phyloP scores from a whole-genome alignment of 2,888 invertebrate genomes.

The Eupsilia transversa region DNA sequence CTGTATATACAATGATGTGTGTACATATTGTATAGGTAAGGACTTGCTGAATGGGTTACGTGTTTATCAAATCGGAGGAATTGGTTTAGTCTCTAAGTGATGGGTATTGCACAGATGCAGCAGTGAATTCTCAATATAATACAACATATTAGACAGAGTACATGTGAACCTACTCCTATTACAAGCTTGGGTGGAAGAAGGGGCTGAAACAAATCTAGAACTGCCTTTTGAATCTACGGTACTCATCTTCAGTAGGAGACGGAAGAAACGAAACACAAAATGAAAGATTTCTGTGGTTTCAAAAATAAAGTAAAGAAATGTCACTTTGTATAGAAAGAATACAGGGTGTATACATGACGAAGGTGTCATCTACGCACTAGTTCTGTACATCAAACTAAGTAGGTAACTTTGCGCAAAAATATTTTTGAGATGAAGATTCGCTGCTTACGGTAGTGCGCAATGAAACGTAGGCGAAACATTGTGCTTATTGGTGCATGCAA shows the following conservation, averaged over 20 bases:
- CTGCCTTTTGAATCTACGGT: not conserved
- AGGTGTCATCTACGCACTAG: too few species aligned
- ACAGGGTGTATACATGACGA: too few species aligned
- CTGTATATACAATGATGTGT: constrained; percentile 2
- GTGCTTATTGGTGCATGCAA: too few species aligned
- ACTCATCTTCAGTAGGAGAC: too few species aligned
- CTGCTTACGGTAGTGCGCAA: too few species aligned
- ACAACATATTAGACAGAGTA: not conserved
- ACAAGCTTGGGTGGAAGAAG: not conserved
- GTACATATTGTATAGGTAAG: not conserved
- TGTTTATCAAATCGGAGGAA: not conserved
- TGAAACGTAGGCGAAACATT: too few species aligned
- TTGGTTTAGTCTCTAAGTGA: not conserved
- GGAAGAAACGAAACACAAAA: not conserved
- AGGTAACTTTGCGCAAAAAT: too few species aligned
- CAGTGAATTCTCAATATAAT: not conserved
- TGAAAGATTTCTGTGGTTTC: not conserved
- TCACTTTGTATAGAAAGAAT: not conserved
- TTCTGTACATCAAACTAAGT: too few species aligned
- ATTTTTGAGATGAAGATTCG: too few species aligned
- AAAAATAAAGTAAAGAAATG: not conserved
- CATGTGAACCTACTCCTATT: not conserved
- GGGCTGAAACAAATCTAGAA: not conserved
- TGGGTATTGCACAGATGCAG: not conserved
- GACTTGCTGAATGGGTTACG: not conserved